phyloP scores from a whole-genome alignment of 2,888 invertebrate species.

The Eumerus sabulonum region DNA sequence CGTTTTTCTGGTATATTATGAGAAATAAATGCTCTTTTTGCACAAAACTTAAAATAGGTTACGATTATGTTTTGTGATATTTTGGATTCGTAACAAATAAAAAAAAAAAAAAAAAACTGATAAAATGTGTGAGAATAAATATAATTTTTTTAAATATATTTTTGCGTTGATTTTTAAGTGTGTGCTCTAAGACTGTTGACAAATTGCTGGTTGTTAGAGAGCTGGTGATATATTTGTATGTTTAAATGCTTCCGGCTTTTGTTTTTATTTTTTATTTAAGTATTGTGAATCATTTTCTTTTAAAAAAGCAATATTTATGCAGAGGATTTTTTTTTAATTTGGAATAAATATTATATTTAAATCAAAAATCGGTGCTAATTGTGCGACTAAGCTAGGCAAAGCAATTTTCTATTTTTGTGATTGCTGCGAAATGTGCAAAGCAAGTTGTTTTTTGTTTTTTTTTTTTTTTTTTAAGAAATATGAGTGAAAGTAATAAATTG shows the following conservation, averaged over 20 bases:
- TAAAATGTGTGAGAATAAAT: conserved; percentile 29
- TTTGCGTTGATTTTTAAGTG: conserved; percentile 19
- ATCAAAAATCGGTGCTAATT: conserved; percentile 7
- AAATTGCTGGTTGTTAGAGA: conserved; percentile 34
- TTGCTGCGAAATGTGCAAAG: conserved; percentile 7
- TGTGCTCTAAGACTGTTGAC: conserved; percentile 38
- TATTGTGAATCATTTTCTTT: conserved; percentile 22
- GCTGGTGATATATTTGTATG: conserved; percentile 31
- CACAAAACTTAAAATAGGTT: conserved; percentile 50
- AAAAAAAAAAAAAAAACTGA: background rate
- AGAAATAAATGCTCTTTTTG: conserved; percentile 41
- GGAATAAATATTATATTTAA: conserved; percentile 2
- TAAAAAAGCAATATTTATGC: conserved; percentile 25
- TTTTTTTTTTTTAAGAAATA: background rate
- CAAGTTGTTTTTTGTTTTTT: background rate
- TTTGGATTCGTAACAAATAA: conserved; percentile 48
- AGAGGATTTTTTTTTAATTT: conserved; percentile 25
- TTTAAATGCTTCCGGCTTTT: too few species aligned
- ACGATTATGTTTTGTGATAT: conserved; percentile 57
- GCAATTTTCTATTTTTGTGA: conserved; percentile 3
- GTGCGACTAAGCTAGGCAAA: conserved; percentile 9
- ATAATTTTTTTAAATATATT: conserved; percentile 7
- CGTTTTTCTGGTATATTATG: conserved; percentile 7
- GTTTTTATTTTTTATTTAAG: conserved; percentile 27
- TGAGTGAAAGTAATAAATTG: background rate